Evolutionary conservation across 2,113 vertebrate genomes (phyloP).

Genomic region (Nibea albiflora): DNA sequence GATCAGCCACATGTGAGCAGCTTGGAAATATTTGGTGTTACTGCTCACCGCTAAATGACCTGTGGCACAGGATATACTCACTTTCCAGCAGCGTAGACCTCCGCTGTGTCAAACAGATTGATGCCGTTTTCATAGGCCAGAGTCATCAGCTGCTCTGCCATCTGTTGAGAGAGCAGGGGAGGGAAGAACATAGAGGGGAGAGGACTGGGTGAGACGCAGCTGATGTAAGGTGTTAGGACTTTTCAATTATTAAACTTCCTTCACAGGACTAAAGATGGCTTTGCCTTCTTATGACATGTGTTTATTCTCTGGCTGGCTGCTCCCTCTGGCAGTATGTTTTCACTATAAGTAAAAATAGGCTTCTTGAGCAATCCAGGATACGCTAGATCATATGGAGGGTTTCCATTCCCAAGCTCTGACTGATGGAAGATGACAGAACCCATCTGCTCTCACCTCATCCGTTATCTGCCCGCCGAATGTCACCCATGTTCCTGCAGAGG

Average conservation of each 20-base stretch:
- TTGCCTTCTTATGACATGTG: neutral
- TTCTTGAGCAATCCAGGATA: conserved; percentile 30
- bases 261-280: conserved; percentile 21
- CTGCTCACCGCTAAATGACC: conserved; percentile 37
- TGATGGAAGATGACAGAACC: conserved; percentile 59
- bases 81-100: conserved; percentile 98
- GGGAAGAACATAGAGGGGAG: conserved; percentile 4
- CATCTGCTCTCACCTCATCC: conserved; percentile 91
- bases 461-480: conserved; percentile 98
- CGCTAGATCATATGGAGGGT: conserved; percentile 51
- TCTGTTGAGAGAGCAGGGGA: conserved; percentile 84
- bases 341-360: conserved; percentile 55
- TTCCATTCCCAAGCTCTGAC: conserved; percentile 58
- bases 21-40: conserved; percentile 9
- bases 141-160: conserved; percentile 98
- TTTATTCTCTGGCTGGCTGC: conserved; percentile 26
- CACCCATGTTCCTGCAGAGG: conserved; percentile 95
- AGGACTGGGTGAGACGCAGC: conserved; percentile 24
- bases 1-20: conserved; percentile 24
- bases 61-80: conserved; percentile 82
- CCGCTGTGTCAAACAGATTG: conserved; percentile 98
- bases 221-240: conserved; percentile 17
- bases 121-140: conserved; percentile 99
- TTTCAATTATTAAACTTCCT: conserved; percentile 44
- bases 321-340: conserved; percentile 14